A percentile compares a stretch with the other conserved stretches of the same genome.
Evolutionary conservation across 37 sponge, comb jelly and placozoan genomes (phyloP).

Genomic region (Amphimedon queenslandica): DNA sequence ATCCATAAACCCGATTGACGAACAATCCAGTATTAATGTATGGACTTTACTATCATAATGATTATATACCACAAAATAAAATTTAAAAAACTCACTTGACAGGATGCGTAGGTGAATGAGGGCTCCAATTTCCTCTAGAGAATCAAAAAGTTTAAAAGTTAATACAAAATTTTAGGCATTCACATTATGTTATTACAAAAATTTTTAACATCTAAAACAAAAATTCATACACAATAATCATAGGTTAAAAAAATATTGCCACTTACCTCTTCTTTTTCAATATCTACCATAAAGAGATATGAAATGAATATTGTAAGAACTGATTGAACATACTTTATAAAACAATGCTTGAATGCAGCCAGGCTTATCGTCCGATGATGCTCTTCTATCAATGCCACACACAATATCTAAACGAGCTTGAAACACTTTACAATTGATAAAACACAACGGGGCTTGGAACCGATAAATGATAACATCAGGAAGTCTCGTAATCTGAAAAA

Average conservation of each 20-base stretch:
- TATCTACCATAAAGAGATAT: not conserved
- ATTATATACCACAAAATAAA: too few relatives aligned
- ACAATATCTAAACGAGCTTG: constrained; percentile 23
- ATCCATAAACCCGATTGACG: constrained; percentile 61
- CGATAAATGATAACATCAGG: constrained; percentile 63
- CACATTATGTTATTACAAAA: too few relatives aligned
- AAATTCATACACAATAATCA: too few relatives aligned
- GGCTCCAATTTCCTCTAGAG: too few relatives aligned
- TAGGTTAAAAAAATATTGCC: too few relatives aligned
- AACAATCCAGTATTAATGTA: constrained; percentile 56
- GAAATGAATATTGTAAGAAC: not conserved
- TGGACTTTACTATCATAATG: constrained; percentile 15
- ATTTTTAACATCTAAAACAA: too few relatives aligned
- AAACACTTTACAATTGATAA: constrained; percentile 54
- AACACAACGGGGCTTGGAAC: constrained; percentile 64
- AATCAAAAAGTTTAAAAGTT: too few relatives aligned
- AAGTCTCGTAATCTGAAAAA: constrained; percentile 36
- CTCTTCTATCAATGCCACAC: constrained; percentile 8
- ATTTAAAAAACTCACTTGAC: not conserved
- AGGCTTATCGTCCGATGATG: not conserved
- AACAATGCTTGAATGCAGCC: constrained; percentile 20
- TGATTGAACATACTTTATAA: not conserved
- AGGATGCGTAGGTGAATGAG: not conserved
- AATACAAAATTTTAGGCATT: too few relatives aligned
- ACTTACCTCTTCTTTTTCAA: not conserved